Evolutionary conservation across 2,113 vertebrate species (phyloP).

Genomic region (Prionailurus bengalensis): DNA sequence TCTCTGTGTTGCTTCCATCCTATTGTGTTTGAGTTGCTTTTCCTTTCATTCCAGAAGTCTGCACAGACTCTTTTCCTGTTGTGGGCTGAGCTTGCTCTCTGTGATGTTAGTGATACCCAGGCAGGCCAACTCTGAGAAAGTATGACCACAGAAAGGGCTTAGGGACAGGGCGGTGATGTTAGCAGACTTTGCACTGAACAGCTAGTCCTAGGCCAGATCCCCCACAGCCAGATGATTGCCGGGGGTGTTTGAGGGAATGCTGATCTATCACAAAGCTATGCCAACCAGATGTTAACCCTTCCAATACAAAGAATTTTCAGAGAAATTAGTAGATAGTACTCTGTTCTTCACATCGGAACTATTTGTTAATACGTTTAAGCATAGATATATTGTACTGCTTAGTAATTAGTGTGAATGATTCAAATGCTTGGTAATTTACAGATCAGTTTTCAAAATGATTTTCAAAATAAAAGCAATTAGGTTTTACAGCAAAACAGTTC

Average conservation of each 20-base stretch:
- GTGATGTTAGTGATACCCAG: not conserved
- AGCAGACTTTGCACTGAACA: not conserved
- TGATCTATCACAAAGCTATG: not conserved
- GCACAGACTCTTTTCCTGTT: not conserved
- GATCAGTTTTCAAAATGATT: constrained; percentile 20
- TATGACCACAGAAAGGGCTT: not conserved
- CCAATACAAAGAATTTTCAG: not conserved
- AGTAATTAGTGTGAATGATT: constrained; percentile 29
- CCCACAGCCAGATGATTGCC: not conserved
- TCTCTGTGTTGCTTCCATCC: not conserved
- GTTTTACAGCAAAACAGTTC: not conserved
- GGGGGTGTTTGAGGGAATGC: not conserved
- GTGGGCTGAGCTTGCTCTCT: not conserved
- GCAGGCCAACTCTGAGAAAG: not conserved
- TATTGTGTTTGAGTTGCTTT: not conserved
- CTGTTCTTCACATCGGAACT: not conserved
- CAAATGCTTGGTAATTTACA: not conserved
- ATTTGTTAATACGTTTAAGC: not conserved
- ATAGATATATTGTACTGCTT: not conserved
- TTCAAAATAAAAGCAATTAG: constrained; percentile 34
- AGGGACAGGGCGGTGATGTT: not conserved
- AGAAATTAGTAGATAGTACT: not conserved
- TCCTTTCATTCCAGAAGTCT: not conserved
- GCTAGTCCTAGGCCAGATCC: not conserved
- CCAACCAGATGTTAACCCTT: not conserved